Base-by-base conservation (phyloP, 2,797 vertebrate species). In the Gymnoscopelus microlampas region DNA sequence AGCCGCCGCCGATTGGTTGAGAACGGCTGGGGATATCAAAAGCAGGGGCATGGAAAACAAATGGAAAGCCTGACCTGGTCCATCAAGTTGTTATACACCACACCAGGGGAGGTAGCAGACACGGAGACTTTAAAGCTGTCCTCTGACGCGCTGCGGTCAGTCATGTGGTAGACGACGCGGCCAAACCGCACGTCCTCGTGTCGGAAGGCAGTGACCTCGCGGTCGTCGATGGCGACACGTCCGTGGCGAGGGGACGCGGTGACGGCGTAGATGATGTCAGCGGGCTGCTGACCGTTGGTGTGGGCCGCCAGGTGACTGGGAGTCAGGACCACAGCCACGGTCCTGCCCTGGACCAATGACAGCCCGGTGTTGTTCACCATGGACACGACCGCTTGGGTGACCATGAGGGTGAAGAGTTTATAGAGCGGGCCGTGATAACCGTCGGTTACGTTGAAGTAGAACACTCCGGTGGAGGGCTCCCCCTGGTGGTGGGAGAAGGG, bases 401-500 rank as follows among this genome's bases (percentile, higher is more conserved):
- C 95, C 78, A 97, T 95, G 80, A 97, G 69, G 74, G 90, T 94
- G 63, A 98, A 97, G 0, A 96, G 89, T 82, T 95, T 97, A 83
- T 96, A 97, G 58, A 97, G 89, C 3, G 96, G 96, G 14, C 81
- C 84, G 75, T 97, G 96, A 64, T 94, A 89, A n/a, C 97, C 96
- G 47, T 97, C 96, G 0, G 93, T 96, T 50, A 97, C 94, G 0
- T 94, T 97, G 67, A 99, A 97, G 88, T 97, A 97, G 86, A 99
- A 97, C 14, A 93, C 94, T 1, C 95, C 95, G 4, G 95, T 95
- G 9, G 89, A 93, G 0, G 93, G 79, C 63, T 95, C 94, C 58
- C 96, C 96, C 79, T 96, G 61, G 68, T 0, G 4, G 12, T 72
- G 3, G 57, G 44, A 65, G 50, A 7, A 48, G 15, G 15, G 19